Percentiles rank a stretch among this genome's conserved stretches.
Evolutionary conservation across 2,888 invertebrate species (phyloP).

Genomic region (Oeneis ivallda): DNA sequence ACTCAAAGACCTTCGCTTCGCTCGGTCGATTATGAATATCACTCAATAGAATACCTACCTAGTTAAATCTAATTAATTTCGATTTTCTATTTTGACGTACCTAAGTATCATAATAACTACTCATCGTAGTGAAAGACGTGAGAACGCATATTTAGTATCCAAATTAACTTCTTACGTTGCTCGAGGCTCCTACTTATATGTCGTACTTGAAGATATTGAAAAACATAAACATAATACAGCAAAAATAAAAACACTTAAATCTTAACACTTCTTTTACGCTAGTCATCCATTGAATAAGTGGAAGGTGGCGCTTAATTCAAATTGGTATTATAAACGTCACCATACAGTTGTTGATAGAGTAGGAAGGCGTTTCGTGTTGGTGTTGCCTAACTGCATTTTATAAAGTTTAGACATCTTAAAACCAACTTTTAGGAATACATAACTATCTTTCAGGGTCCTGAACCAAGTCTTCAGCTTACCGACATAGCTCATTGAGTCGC

Average conservation of each 20-base stretch:
- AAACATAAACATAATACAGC: slow-evolving; percentile 13
- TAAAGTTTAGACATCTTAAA: neutral
- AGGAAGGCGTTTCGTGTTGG: neutral
- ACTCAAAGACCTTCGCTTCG: too few species aligned
- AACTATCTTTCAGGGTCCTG: too few species aligned
- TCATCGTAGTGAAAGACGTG: slow-evolving; percentile 8
- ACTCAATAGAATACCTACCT: too few species aligned
- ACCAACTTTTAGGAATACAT: neutral
- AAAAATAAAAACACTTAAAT: slow-evolving; percentile 15
- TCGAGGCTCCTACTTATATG: slow-evolving; percentile 14
- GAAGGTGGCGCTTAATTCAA: slow-evolving; percentile 16
- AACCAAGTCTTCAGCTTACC: too few species aligned
- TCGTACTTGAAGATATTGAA: slow-evolving; percentile 2
- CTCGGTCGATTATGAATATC: too few species aligned
- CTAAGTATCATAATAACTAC: neutral
- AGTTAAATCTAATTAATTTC: neutral
- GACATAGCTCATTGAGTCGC: too few species aligned
- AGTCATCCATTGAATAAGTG: slow-evolving; percentile 23
- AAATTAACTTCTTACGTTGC: slow-evolving; percentile 11
- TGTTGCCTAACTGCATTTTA: neutral
- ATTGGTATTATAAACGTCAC: neutral
- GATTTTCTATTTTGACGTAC: neutral
- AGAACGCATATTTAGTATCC: slow-evolving; percentile 15
- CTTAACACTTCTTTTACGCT: slow-evolving; percentile 15
- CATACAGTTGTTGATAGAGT: slow-evolving; percentile 15